Base-by-base conservation (phyloP, 2,888 invertebrate species). In the Chrysolina americana region DNA sequence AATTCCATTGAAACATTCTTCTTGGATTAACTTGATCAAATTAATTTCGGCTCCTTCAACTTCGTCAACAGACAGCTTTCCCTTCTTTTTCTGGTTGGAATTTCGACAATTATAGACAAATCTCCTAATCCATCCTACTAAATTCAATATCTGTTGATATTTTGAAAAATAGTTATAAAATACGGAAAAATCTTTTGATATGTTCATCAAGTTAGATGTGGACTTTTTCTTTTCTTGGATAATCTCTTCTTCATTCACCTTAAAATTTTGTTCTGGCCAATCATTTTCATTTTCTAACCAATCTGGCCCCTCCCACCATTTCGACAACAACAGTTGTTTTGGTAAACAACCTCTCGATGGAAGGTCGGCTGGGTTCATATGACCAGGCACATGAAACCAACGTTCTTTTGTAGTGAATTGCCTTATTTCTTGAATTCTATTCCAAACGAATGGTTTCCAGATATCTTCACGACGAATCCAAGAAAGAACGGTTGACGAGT, bases 351-450 rank as follows among this genome's bases (percentile, higher is more conserved):
- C 48, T 50, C 19, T 50, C n/a, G 48, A 50, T 50, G 48, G 41
- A 36, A 63, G 36, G 15, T 63, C 63, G 11, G 63, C 63, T 19
- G 41, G 48, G 11, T 23, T 48, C 21, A 65, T 56, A 68, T 15
- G 10, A 41, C 41, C 36, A 66, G 36, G 36, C 17, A 53, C 56
- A n/a, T 53, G 56, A 53, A 53, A 53, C 56, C 56, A 53, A 53
- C 17, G 10, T 2, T 53, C 8, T 50, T 50, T 50, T 50, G 17
- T 15, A 1, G 48, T 50, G n/a, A 0, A 17, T 17, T 17, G 9
- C 9, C 48, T 13, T 15, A 50, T 50, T 5, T 50, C 48, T 50
- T 50, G 48, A 50, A 50, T 50, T n/a, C 48, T n/a, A n/a, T 50
- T 50, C 2, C 48, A 50, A 9, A 50, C 48, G 17, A 17, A 66